Conservation (phyloP, 1,140 invertebrate species). For the Drosophila lacertosa region DNA sequence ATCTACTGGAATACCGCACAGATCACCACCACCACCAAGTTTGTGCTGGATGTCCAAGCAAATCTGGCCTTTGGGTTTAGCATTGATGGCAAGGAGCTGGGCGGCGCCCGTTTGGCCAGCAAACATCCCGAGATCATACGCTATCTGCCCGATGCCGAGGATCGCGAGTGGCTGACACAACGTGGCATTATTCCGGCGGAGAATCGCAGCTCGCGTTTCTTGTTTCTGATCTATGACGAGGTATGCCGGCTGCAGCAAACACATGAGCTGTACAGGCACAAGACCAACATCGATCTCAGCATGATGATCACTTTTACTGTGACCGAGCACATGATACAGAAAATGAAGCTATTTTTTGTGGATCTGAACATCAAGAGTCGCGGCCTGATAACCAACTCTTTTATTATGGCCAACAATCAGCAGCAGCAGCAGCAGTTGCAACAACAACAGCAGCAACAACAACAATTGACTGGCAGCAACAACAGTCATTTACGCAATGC, state of each 20-base stretch:
- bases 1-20: slow-evolving; percentile 83
- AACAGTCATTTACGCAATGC: slow-evolving; percentile 30
- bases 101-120: slow-evolving; percentile 66
- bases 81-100: slow-evolving; percentile 72
- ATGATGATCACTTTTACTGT: slow-evolving; percentile 76
- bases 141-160: slow-evolving; percentile 77
- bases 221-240: slow-evolving; percentile 81
- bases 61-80: slow-evolving; percentile 82
- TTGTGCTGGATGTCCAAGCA: slow-evolving; percentile 79
- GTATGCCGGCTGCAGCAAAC: slow-evolving; percentile 71
- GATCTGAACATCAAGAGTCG: slow-evolving; percentile 83
- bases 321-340: slow-evolving; percentile 79
- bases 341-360: slow-evolving; percentile 80
- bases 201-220: slow-evolving; percentile 75
- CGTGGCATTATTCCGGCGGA: slow-evolving; percentile 76
- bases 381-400: slow-evolving; percentile 79
- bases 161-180: slow-evolving; percentile 72
- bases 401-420: slow-evolving; percentile 50
- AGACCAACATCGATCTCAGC: slow-evolving; percentile 69
- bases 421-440: slow-evolving; percentile 37
- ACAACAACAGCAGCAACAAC: slow-evolving; percentile 23
- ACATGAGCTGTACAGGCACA: slow-evolving; percentile 68
- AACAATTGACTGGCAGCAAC: slow-evolving; percentile 18
- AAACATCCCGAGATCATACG: slow-evolving; percentile 83
- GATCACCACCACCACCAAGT: slow-evolving; percentile 76